A percentile compares a stretch with the other conserved stretches of the same genome.
Conservation (phyloP, 2,797 vertebrate species). For the Pygocentrus nattereri region DNA sequence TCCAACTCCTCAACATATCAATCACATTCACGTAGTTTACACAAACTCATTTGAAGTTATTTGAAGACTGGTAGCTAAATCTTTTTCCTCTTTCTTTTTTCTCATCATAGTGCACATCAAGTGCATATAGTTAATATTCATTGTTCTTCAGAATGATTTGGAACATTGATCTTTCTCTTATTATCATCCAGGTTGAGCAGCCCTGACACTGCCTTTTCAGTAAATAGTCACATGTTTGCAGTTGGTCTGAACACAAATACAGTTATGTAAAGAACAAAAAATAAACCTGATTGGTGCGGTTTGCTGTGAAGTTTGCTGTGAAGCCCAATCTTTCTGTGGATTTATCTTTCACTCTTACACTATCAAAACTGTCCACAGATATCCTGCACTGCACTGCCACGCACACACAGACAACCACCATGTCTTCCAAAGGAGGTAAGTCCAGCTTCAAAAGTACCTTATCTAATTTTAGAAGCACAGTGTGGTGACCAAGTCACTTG, state of each 20-base stretch:
- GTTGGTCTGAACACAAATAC: background rate
- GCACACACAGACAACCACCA: conserved; percentile 64
- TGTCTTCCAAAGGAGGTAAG: conserved; percentile 76
- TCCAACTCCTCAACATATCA: no score
- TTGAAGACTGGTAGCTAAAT: no score
- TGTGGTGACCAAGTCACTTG: background rate
- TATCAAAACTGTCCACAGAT: conserved; percentile 34
- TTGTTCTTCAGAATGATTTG: background rate
- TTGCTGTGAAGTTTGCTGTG: background rate
- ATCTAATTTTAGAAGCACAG: background rate
- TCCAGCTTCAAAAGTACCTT: background rate
- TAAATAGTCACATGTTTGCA: background rate
- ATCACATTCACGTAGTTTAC: no score
- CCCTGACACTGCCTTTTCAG: background rate
- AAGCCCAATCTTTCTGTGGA: background rate
- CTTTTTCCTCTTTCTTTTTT: no score
- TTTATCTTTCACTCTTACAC: background rate
- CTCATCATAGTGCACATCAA: no score
- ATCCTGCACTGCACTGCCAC: conserved; percentile 51
- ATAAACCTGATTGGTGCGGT: background rate
- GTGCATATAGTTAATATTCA: no score
- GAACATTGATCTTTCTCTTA: background rate
- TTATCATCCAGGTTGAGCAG: background rate
- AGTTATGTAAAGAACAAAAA: background rate
- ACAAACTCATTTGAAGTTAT: no score